Evolutionary conservation across 2,113 vertebrate species (phyloP), one percentile per base, ranked within the genome.

Genomic region (Gulo gulo): DNA sequence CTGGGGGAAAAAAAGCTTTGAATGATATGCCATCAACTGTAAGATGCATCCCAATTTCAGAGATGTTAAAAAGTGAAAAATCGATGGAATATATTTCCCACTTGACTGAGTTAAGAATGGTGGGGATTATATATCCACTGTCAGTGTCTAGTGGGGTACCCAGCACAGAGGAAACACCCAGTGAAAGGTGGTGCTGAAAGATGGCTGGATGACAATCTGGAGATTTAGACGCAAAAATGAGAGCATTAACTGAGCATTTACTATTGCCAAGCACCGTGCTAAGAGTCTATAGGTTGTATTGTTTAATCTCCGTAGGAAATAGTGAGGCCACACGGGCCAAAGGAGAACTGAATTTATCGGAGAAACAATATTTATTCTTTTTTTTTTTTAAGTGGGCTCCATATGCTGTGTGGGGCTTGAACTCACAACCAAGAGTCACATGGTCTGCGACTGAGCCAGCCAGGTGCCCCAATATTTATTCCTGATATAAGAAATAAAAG

Each of bases 401-500:
- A 69, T 7, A 6, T n/a, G 34, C 67, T 36, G 29, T 4, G 18
- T 21, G 18, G 34, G 7, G 67, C 67, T 69, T 67, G 63, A 69
- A 69, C 18, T 69, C 34, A 69, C n/a, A 69, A 69, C 34, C 34
- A 69, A 69, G n/a, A 18, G 29, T 36, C 34, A 69, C 67, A 10
- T n/a, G 18, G 34, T 69, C 34, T 36, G 20, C 18, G 1, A 69
- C 7, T 36, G 34, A 21, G 34, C 16, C 34, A 69, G 67, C 67
- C 34, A 69, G 34, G 16, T 69, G 18, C 34, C n/a, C 67, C n/a
- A 36, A 36, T 36, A 69, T 69, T 69, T 69, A 84, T 85, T 79
- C 47, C 90, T 94, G 23, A 83, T 34, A 84, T 16, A 84, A 59
- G 96, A 97, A 97, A 79, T 78, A 24, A 97, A 94, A 84, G 26